phyloP scores from a whole-genome alignment of 2,888 invertebrate species.

The Zygothrica quintamaculata region DNA sequence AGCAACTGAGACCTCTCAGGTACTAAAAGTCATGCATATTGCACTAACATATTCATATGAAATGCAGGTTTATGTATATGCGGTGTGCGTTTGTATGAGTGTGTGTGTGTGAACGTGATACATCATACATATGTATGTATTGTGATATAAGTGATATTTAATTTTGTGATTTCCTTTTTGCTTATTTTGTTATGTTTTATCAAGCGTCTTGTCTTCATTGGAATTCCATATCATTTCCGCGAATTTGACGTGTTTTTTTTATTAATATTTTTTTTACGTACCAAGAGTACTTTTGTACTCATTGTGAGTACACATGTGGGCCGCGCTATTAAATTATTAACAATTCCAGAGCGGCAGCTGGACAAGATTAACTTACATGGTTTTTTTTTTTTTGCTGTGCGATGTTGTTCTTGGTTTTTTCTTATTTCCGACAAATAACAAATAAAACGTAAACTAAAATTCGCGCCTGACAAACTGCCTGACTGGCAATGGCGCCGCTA shows the following conservation, averaged over 20 bases:
- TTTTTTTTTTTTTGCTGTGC: conserved; percentile 5
- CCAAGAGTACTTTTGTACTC: conserved; percentile 18
- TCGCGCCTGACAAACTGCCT: conserved; percentile 30
- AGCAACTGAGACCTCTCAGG: conserved; percentile 40
- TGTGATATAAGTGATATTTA: conserved; percentile 19
- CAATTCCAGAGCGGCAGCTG: conserved; percentile 32
- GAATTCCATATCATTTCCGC: conserved; percentile 74
- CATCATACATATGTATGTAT: conserved; percentile 3
- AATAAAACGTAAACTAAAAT: conserved; percentile 10
- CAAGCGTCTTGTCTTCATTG: conserved; percentile 52
- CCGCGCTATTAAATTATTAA: conserved; percentile 33
- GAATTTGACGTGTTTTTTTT: conserved; percentile 55
- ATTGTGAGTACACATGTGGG: conserved; percentile 13
- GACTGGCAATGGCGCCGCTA: conserved; percentile 45
- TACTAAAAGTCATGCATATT: conserved; percentile 34
- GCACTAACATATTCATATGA: conserved; percentile 33
- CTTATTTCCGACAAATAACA: conserved; percentile 6
- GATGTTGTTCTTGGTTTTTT: background rate
- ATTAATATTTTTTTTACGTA: too few relatives aligned
- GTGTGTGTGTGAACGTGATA: conserved; percentile 14
- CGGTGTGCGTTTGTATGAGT: conserved; percentile 7
- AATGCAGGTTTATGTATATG: conserved; percentile 19
- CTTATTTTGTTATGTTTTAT: conserved; percentile 29
- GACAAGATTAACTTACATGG: conserved; percentile 15
- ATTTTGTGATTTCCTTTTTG: conserved; percentile 33